A percentile compares a stretch with the other conserved stretches of the same genome.
These are phyloP conservation scores for Himalopsyche phryganea DNA, from an alignment of 1,140 invertebrate species.

Conservation along the genomic window DNA sequence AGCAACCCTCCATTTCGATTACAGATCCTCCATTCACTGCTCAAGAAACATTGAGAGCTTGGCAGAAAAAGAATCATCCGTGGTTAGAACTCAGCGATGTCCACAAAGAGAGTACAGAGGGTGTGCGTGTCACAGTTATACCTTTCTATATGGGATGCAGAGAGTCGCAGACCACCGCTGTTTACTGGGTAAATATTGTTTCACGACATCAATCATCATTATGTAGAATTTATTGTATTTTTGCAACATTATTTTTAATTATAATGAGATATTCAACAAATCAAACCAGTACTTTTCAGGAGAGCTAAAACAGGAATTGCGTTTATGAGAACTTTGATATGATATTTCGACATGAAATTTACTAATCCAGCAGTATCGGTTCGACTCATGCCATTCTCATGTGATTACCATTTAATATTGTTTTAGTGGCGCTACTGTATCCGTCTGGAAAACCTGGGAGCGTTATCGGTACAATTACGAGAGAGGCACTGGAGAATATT, in stretches of 20 bases:
- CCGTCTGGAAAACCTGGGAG: conserved; percentile 89
- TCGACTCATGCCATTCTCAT: no score
- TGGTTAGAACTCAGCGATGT: conserved; percentile 96
- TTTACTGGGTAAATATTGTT: conserved; percentile 77
- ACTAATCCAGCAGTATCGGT: no score
- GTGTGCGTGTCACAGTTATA: conserved; percentile 92
- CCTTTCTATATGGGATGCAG: conserved; percentile 96
- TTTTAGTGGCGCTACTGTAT: conserved; percentile 92
- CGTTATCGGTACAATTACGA: conserved; percentile 83
- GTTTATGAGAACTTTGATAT: no score
- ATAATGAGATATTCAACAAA: no score
- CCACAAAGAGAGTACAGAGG: conserved; percentile 96
- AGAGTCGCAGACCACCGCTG: conserved; percentile 80
- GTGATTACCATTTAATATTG: no score
- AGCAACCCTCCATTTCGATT: no score
- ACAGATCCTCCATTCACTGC: conserved; percentile 81
- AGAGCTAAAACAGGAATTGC: no score
- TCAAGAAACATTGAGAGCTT: conserved; percentile 86
- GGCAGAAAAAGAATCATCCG: conserved; percentile 97
- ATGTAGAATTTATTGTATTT: no score
- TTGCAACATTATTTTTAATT: no score
- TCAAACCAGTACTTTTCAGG: no score
- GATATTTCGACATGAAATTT: no score
- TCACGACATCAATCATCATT: conserved; percentile 12
- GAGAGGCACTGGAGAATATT: conserved; percentile 97